phyloP scores from a whole-genome alignment of 2,113 vertebrate genomes.

The Pogonocichla stellata region DNA sequence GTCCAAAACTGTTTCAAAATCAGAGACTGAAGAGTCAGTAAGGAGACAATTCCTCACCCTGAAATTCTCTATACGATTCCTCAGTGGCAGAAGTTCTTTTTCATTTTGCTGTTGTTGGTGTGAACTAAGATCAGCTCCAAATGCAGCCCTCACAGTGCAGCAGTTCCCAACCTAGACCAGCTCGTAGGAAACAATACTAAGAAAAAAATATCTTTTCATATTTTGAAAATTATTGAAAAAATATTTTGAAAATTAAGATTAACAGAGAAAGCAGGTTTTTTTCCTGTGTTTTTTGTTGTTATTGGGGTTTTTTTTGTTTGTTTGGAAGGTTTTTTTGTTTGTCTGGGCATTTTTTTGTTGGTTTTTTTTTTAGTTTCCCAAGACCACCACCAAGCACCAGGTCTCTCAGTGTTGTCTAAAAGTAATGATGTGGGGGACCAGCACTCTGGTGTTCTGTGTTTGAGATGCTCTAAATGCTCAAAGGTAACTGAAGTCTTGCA shows the following conservation, averaged over 20 bases:
- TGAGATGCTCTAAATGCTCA: neutral
- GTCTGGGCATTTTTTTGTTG: neutral
- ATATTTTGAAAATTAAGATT: neutral
- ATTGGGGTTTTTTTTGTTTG: neutral
- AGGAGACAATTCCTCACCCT: neutral
- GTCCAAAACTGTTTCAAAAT: neutral
- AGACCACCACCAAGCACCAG: neutral
- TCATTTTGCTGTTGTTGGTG: neutral
- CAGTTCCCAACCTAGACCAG: neutral
- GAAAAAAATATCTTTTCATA: neutral
- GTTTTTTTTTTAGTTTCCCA: neutral
- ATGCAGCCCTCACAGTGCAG: neutral
- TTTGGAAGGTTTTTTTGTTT: neutral
- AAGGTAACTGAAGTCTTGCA: neutral
- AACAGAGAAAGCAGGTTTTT: fast-evolving
- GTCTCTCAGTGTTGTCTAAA: neutral
- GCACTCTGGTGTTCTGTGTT: neutral
- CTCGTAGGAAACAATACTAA: neutral
- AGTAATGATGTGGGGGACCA: neutral
- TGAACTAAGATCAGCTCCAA: neutral
- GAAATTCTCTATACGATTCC: neutral
- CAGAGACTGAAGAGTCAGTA: neutral
- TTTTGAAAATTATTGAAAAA: neutral
- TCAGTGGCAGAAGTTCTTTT: neutral
- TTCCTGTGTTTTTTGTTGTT: neutral